Evolutionary conservation across 2,113 vertebrate genomes (phyloP).

Genomic region (Psilopsiagon aymara): DNA sequence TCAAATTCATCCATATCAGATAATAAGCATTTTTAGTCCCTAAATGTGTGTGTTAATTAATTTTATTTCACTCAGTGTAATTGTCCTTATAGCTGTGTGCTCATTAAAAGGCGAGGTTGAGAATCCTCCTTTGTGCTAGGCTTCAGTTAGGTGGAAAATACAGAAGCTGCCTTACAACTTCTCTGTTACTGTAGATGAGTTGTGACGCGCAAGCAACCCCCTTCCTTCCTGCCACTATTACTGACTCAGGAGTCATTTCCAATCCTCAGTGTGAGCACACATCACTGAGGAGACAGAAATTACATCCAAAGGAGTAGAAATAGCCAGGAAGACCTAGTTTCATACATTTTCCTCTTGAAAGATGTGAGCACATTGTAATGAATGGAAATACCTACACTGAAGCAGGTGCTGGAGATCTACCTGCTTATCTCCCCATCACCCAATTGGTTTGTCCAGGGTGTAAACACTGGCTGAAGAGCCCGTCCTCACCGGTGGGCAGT

Average conservation of each 20-base stretch:
- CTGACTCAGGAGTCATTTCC: slow-evolving; percentile 53
- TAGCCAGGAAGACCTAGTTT: slow-evolving; percentile 41
- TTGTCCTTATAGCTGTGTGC: slow-evolving; percentile 58
- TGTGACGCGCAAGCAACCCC: slow-evolving; percentile 1
- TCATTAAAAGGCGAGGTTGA: slow-evolving; percentile 46
- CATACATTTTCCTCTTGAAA: not conserved
- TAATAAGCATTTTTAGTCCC: slow-evolving; percentile 68
- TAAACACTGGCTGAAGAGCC: rapidly evolving
- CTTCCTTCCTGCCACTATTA: not conserved
- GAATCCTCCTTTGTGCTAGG: slow-evolving; percentile 52
- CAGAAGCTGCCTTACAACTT: slow-evolving; percentile 24
- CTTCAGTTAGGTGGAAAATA: slow-evolving; percentile 53
- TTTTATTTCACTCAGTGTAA: slow-evolving; percentile 58
- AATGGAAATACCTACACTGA: not conserved
- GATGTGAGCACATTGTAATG: rapidly evolving
- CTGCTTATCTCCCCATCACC: not conserved
- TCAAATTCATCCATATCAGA: slow-evolving; percentile 49
- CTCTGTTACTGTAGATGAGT: slow-evolving; percentile 14
- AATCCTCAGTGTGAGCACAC: not conserved
- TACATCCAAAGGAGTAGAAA: not conserved
- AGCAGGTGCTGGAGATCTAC: not conserved
- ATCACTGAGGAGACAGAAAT: slow-evolving; percentile 40
- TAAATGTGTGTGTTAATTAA: slow-evolving; percentile 58
- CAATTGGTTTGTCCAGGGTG: not conserved
- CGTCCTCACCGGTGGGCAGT: not conserved